Percentiles rank a stretch among this genome's conserved stretches.
phyloP scores from a whole-genome alignment of 2,888 invertebrate species.

The Aleiodes testaceus region DNA sequence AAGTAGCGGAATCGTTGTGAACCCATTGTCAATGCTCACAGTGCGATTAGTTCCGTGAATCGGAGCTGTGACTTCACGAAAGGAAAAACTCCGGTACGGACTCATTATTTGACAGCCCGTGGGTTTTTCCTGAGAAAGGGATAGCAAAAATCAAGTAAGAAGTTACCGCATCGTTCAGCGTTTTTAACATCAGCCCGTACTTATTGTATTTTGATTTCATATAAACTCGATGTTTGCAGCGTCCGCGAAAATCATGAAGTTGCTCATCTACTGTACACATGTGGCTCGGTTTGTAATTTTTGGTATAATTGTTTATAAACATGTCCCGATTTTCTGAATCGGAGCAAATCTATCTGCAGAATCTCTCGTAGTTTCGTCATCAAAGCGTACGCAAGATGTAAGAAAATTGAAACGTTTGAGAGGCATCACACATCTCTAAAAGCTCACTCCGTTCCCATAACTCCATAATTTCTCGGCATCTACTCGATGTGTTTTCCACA shows the following conservation, averaged over 20 bases:
- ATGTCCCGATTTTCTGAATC: slow-evolving; percentile 49
- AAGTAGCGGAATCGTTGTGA: slow-evolving; percentile 56
- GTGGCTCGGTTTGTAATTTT: slow-evolving; percentile 36
- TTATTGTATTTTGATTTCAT: slow-evolving; percentile 62
- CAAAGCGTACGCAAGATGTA: slow-evolving; percentile 45
- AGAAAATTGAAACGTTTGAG: slow-evolving; percentile 46
- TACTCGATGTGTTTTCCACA: slow-evolving; percentile 45
- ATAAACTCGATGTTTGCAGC: slow-evolving; percentile 41
- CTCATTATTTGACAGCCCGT: slow-evolving; percentile 40
- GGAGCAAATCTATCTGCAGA: slow-evolving; percentile 47
- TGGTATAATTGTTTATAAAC: slow-evolving; percentile 40
- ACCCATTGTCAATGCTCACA: slow-evolving; percentile 61
- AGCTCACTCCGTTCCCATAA: slow-evolving; percentile 41
- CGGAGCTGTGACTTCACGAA: slow-evolving; percentile 55
- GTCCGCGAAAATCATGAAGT: slow-evolving; percentile 48
- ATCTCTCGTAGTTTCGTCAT: slow-evolving; percentile 39
- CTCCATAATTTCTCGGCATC: slow-evolving; percentile 43
- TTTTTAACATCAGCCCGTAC: slow-evolving; percentile 65
- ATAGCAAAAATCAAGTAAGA: slow-evolving; percentile 57
- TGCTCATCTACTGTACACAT: slow-evolving; percentile 61
- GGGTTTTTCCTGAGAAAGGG: slow-evolving; percentile 38
- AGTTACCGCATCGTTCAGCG: slow-evolving; percentile 63
- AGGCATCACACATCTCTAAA: slow-evolving; percentile 48
- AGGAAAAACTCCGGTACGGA: slow-evolving; percentile 55
- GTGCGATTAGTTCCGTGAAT: slow-evolving; percentile 58